These are phyloP conservation scores for Vimba vimba DNA, from an alignment of 2,113 vertebrate genomes.

Conservation along the genomic window DNA sequence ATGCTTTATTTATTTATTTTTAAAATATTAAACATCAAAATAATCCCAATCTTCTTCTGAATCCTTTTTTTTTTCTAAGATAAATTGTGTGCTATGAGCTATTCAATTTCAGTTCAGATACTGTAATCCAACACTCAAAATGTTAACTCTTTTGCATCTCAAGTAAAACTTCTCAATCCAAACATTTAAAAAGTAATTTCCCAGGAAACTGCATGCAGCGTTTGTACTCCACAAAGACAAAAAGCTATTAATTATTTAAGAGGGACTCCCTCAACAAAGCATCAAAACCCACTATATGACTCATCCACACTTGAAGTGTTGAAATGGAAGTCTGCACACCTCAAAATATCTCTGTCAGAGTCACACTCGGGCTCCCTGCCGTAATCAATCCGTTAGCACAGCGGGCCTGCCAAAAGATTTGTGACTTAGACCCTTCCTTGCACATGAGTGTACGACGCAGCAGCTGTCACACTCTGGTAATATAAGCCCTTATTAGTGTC, in stretches of 20 bases:
- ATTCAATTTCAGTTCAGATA: neutral
- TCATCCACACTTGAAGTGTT: conserved; percentile 49
- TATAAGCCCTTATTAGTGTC: conserved; percentile 87
- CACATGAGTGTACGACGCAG: conserved; percentile 67
- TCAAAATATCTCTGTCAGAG: conserved; percentile 56
- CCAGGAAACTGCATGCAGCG: conserved; percentile 46
- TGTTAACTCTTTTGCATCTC: neutral
- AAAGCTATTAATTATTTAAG: conserved; percentile 65
- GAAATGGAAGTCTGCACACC: conserved; percentile 50
- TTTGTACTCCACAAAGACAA: conserved; percentile 57
- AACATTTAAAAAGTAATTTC: conserved; percentile 16
- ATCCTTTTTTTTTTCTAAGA: neutral
- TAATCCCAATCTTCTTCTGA: neutral
- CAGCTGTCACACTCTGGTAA: conserved; percentile 88
- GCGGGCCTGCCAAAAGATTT: conserved; percentile 68
- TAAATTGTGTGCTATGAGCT: neutral
- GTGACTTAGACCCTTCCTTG: conserved; percentile 65
- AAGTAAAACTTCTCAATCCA: conserved; percentile 19
- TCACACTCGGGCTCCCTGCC: conserved; percentile 62
- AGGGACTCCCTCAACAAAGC: conserved; percentile 53
- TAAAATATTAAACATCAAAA: neutral
- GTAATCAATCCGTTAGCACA: conserved; percentile 80
- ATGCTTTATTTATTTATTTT: neutral
- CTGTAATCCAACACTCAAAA: neutral
- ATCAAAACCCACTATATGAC: conserved; percentile 46